Evolutionary conservation across 2,888 invertebrate species (phyloP).

Genomic region (Philopedon plagiatum): DNA sequence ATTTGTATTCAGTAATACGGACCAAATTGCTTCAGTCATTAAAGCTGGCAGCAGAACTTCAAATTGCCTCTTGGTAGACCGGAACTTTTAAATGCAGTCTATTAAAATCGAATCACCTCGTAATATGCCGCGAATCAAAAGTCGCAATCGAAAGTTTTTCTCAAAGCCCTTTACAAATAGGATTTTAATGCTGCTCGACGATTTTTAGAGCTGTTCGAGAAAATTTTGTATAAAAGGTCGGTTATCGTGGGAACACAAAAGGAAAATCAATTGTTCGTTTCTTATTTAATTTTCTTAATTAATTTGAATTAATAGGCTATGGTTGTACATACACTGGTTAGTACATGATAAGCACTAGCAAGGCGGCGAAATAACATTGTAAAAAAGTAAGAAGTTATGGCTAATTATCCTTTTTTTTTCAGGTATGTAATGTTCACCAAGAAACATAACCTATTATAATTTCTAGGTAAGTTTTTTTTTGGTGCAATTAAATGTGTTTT

Average conservation of each 20-base stretch:
- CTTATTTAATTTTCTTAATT: no score
- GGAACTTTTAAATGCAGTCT: conserved; percentile 35
- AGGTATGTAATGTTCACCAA: no score
- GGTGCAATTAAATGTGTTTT: no score
- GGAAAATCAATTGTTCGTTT: not conserved
- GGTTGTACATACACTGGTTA: no score
- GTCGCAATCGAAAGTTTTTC: conserved; percentile 35
- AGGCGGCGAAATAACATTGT: no score
- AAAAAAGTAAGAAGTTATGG: no score
- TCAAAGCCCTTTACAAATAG: conserved; percentile 36
- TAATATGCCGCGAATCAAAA: conserved; percentile 38
- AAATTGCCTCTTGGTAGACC: conserved; percentile 29
- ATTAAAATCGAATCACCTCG: conserved; percentile 40
- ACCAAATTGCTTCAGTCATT: conserved; percentile 39
- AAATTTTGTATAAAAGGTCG: conserved; percentile 6
- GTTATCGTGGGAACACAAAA: not conserved
- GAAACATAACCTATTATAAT: no score
- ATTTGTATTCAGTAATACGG: conserved; percentile 37
- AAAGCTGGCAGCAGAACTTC: conserved; percentile 39
- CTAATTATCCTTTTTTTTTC: no score
- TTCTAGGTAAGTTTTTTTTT: no score
- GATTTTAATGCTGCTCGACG: conserved; percentile 32
- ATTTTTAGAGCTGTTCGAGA: conserved; percentile 14
- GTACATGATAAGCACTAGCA: no score
- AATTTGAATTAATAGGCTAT: no score